phyloP scores from a whole-genome alignment of 2,113 vertebrate species.

The Carollia perspicillata region DNA sequence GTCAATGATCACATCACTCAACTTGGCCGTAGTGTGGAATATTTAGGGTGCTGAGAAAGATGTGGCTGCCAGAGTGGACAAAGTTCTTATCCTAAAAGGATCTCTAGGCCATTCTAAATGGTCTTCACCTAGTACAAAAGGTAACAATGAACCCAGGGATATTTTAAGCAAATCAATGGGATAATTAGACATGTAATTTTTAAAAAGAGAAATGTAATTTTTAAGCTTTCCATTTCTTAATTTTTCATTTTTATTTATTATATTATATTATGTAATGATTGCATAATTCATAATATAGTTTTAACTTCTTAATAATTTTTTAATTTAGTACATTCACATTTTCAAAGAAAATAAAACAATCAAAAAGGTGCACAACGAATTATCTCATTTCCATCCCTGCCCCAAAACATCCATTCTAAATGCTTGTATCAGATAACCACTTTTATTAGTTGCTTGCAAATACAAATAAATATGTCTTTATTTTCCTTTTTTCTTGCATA shows the following conservation, averaged over 20 bases:
- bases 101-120: neutral
- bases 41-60: neutral
- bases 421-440: neutral
- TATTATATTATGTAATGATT: neutral
- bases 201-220: neutral
- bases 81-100: neutral
- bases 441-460: neutral
- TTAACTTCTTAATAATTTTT: neutral
- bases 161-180: neutral
- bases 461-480: neutral
- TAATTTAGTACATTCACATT: neutral
- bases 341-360: slow-evolving; percentile 29
- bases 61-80: neutral
- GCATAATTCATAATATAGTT: neutral
- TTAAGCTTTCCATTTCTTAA: neutral
- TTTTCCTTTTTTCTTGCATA: neutral
- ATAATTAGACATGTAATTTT: neutral
- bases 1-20: neutral
- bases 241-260: neutral
- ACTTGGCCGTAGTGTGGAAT: neutral
- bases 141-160: neutral
- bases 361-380: neutral
- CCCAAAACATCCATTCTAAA: neutral
- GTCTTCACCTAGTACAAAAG: neutral
- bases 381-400: neutral